These are phyloP conservation scores for Cosmorhoe ocellata DNA, from an alignment of 2,888 invertebrate species.

Conservation along the genomic window DNA sequence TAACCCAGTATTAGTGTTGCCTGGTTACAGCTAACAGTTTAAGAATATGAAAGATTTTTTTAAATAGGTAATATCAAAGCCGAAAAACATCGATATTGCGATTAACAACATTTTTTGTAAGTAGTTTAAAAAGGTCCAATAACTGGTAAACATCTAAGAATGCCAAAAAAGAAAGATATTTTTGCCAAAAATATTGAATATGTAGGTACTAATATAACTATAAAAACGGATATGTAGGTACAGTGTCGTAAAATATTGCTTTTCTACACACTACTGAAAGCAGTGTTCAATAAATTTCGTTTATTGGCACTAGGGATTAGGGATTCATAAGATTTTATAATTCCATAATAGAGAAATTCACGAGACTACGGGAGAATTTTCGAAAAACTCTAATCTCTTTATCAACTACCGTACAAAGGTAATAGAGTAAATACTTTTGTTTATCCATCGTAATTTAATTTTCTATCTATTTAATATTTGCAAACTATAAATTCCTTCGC, in stretches of 20 bases:
- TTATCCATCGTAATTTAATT: conserved; percentile 60
- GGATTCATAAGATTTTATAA: conserved; percentile 57
- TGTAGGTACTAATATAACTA: conserved; percentile 50
- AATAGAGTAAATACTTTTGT: conserved; percentile 69
- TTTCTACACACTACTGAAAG: conserved; percentile 70
- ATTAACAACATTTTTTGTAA: neutral
- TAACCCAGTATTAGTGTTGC: conserved; percentile 35
- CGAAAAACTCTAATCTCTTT: conserved; percentile 66
- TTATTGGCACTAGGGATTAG: conserved; percentile 53
- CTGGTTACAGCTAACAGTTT: conserved; percentile 39
- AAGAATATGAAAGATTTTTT: conserved; percentile 25
- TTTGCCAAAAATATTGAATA: conserved; percentile 54
- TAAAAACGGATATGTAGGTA: conserved; percentile 78
- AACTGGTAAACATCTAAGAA: conserved; percentile 38
- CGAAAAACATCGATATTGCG: neutral
- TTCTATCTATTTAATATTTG: conserved; percentile 57
- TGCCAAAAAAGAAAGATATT: conserved; percentile 51
- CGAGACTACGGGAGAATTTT: conserved; percentile 71
- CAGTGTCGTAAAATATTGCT: conserved; percentile 71
- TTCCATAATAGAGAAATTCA: conserved; percentile 59
- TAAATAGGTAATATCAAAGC: neutral
- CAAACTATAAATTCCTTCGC: conserved; percentile 75
- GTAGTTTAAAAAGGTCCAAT: conserved; percentile 10
- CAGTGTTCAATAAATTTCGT: conserved; percentile 56
- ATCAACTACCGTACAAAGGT: conserved; percentile 73